Conservation (phyloP, 2,113 vertebrate species). For the Merops nubicus region DNA sequence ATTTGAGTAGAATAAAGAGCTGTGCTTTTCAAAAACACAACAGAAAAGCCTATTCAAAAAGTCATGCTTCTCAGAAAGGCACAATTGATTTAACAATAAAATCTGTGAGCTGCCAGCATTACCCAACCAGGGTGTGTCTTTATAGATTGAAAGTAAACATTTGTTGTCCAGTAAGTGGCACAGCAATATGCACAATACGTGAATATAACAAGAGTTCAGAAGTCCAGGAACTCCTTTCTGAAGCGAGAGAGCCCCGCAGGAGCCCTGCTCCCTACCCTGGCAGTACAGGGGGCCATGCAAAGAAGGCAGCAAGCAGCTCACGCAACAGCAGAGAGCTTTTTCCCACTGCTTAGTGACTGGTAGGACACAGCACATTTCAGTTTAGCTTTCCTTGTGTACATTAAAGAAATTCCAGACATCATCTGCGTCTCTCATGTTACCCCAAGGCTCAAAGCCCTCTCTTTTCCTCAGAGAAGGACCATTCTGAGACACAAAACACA, state of each 20-base stretch:
- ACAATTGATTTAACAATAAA: background rate
- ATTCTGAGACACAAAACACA: background rate
- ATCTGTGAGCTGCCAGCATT: background rate
- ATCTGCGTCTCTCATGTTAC: background rate
- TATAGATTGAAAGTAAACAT: background rate
- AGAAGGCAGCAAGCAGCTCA: background rate
- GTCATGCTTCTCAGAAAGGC: background rate
- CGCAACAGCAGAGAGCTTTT: background rate
- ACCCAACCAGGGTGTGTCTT: background rate
- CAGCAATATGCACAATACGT: fast-evolving
- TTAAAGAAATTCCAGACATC: background rate
- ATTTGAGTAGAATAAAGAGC: background rate
- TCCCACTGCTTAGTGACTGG: background rate
- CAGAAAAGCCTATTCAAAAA: background rate
- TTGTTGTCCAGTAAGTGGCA: background rate
- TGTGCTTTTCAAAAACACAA: background rate
- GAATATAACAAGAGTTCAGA: background rate
- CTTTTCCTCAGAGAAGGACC: background rate
- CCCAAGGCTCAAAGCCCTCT: background rate
- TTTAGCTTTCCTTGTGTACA: background rate
- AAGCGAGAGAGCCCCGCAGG: background rate
- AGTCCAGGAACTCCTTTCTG: background rate
- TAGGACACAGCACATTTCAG: background rate
- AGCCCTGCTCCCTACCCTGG: background rate
- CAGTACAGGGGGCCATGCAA: background rate